Evolutionary conservation across 2,888 invertebrate species (phyloP), one percentile per base, ranked within the genome.

Genomic region (Lydus trimaculatus): DNA sequence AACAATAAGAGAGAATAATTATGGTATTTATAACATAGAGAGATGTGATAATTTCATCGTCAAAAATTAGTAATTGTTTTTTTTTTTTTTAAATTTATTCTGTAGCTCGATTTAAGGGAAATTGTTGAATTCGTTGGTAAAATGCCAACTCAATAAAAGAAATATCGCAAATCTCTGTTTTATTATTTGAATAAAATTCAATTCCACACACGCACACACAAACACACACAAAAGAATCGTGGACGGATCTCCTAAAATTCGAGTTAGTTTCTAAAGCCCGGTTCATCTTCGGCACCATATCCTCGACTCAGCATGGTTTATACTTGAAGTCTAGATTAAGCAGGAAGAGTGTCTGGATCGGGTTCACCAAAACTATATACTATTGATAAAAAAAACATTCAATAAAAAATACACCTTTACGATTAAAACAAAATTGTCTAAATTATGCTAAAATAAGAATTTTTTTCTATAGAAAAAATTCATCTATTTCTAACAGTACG

Each of bases 401-500:
- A 43, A 43, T 43, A 43, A 7, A 33, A 36, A 36, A n/a, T 43
- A 43, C 17, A 43, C n/a, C 5, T 17, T n/a, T 43, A 43, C 17
- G 20, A 48, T 8, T 23, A 20, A 43, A 11, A 43, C n/a, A 28
- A 43, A 17, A 36, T 36, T 31, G 7, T 31, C 36, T 36, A 36
- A 36, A 36, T 2, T 36, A 13, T 36, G 15, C 33, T n/a, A n/a
- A n/a, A n/a, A n/a, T 31, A 31, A 31, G n/a, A 15, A 58, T 58
- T 11, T 25, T 7, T n/a, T n/a, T n/a, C n/a, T n/a, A n/a, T n/a
- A n/a, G n/a, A 58, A 25, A 31, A 31, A 31, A 25, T 23, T 56
- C 11, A 56, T 59, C 59, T 31, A 9, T 31, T 31, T 65, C 61
- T 61, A 82, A 73, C 82, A 7, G 25, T 56, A 1, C 20, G 56